Evolutionary conservation across 2,888 invertebrate genomes (phyloP).

Genomic region (Stramonita haemastoma): DNA sequence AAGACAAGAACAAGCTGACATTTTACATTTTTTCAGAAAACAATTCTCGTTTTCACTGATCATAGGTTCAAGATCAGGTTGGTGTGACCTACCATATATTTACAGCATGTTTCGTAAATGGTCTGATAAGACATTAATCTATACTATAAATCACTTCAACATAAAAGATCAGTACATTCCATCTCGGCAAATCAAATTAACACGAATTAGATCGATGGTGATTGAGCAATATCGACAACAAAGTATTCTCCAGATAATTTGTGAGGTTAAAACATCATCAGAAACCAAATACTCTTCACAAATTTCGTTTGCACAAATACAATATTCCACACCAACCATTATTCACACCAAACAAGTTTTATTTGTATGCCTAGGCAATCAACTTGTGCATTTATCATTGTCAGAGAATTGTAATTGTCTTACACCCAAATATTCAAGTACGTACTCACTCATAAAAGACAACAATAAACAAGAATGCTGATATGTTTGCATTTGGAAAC

Average conservation of each 20-base stretch:
- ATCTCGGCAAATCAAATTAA: not conserved
- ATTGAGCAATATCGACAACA: not conserved
- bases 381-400: not conserved
- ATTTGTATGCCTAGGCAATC: not conserved
- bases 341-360: not conserved
- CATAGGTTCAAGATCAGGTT: not conserved
- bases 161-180: not conserved
- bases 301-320: too few relatives aligned
- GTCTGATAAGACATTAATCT: not conserved
- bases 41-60: not conserved
- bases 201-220: not conserved
- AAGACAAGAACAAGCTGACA: not conserved
- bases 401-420: not conserved
- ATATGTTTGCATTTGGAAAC: not conserved
- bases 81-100: not conserved
- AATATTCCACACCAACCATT: not conserved
- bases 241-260: not conserved
- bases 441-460: not conserved
- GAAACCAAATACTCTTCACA: not conserved
- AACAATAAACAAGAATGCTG: not conserved
- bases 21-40: not conserved
- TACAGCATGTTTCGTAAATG: conserved; percentile 19
- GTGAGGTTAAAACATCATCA: not conserved
- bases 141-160: not conserved
- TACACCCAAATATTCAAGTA: not conserved